Base-by-base conservation (phyloP, 2,888 invertebrate species). In the Epinotia ramella region DNA sequence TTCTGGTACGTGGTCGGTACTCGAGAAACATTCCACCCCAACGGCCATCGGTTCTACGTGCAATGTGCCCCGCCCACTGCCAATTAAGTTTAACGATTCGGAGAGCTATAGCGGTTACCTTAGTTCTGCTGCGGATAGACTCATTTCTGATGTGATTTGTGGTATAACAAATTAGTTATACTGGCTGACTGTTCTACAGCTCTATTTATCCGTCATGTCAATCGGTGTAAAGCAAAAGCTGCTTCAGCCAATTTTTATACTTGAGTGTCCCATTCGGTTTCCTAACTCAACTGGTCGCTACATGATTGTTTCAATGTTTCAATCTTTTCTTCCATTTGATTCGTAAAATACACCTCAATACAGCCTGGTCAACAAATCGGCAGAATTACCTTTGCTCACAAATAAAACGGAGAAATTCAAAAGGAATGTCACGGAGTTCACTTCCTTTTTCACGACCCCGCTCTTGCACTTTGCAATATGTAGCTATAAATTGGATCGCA, bases 401-500 rank as follows among this genome's bases (percentile, higher is more conserved):
- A 28, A 66, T 33, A 66, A 56, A 65, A 65, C 24, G 49, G 28
- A 28, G 28, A 24, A 49, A 4, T n/a, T 49, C 16, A 4, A n/a
- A 20, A 49, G 12, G 3, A 24, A 13, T 3, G 3, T 49, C 7
- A 11, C 1, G 24, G 49, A 9, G 24, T 49, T 49, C 49, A 65
- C 46, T 9, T 11, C 64, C 28, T 65, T 62, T 62, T 18, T 18
- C 28, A 64, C 33, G 64, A 64, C 33, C 33, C 40, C 57, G 56
- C 40, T 40, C 40, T 9, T 40, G 40, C 49, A 46, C 68, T 57
- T 65, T 44, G 59, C 59, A 53, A 69, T 60, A 60, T 66, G 67
- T 67, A 56, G 46, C 66, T 71, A 76, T 76, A 76, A 76, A 76
- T 76, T 63, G 76, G 71, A 67, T 44, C 72, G 46, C 66, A 66